Base-by-base conservation (phyloP, 2,888 invertebrate species). In the Hylaea fasciaria region DNA sequence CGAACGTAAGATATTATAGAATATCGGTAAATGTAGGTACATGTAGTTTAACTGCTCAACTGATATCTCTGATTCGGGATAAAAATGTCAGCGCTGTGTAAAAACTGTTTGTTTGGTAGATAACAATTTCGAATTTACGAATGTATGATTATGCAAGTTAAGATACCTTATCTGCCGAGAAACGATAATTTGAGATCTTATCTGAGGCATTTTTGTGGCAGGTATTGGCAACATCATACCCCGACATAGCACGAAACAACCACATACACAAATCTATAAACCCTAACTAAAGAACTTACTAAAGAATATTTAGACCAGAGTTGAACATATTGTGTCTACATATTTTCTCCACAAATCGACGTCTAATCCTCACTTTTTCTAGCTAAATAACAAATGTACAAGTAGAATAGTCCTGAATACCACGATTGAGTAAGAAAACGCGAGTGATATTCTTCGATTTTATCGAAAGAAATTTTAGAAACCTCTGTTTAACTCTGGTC, bases 101-200 rank as follows among this genome's bases (percentile, higher is more conserved):
- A 41, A 60, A 56, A 63, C 53, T 55, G 35, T 16, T 55, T 58
- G 39, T 52, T 50, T 55, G 40, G 17, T 35, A 39, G 72, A 71
- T 72, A 72, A 64, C 65, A 59, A 54, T 67, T 67, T 69, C 68
- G 41, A 60, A 55, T 57, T 17, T 45, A 52, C 49, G 40, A 41
- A 58, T 17, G 50, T 57, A 44, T 57, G 68, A 62, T 68, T 63
- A 62, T 62, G 57, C 50, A 66, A 65, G 56, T 35, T 45, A 37
- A 49, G 45, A 61, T 57, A 28, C 49, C 5, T 54, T 55, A 64
- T 61, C 64, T 58, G 14, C 14, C 49, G 17, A 13, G 29, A 50
- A 57, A 57, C 53, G 43, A 53, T 64, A 12, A 61, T 59, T 39
- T 48, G 43, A 11, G 16, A 49, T 28, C 49, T 57, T 62, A 57